phyloP scores from a whole-genome alignment of 2,888 invertebrate species.

The Artemia sp. region DNA sequence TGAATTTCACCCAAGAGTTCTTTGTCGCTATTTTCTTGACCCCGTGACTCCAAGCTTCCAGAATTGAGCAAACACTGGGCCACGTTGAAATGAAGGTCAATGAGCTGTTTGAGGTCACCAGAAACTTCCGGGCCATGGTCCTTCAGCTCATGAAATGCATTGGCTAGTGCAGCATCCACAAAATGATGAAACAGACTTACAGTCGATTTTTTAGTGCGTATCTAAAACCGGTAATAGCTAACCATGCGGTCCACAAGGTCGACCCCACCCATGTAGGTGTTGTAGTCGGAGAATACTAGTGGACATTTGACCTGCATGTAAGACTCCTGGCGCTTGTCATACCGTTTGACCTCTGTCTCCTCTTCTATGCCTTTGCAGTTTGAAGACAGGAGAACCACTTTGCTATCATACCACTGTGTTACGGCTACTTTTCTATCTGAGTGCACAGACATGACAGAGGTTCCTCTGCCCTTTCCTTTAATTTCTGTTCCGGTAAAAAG shows the following conservation, averaged over 20 bases:
- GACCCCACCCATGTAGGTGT: conserved; percentile 29
- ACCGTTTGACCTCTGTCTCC: conserved; percentile 24
- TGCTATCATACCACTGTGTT: not conserved
- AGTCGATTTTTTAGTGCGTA: conserved; percentile 29
- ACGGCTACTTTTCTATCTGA: not conserved
- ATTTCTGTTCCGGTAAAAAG: not conserved
- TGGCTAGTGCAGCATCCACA: not conserved
- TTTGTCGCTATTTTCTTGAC: too few species aligned
- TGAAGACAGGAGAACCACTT: not conserved
- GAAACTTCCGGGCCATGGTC: not conserved
- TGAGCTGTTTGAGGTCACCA: not conserved
- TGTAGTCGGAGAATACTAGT: conserved; percentile 28
- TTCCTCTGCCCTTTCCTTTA: not conserved
- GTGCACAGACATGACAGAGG: not conserved
- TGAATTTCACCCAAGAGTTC: too few species aligned
- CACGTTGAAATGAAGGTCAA: not conserved
- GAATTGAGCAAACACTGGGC: not conserved
- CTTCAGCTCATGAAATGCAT: not conserved
- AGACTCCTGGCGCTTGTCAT: conserved; percentile 24
- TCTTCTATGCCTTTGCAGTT: conserved; percentile 26
- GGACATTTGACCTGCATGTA: conserved; percentile 27
- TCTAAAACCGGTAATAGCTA: conserved; percentile 27
- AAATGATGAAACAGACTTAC: conserved; percentile 27
- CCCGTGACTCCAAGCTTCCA: not conserved
- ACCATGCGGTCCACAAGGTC: conserved; percentile 28